Base-by-base conservation (phyloP, 2,888 invertebrate genomes). In the Synanthedon formicaeformis region DNA sequence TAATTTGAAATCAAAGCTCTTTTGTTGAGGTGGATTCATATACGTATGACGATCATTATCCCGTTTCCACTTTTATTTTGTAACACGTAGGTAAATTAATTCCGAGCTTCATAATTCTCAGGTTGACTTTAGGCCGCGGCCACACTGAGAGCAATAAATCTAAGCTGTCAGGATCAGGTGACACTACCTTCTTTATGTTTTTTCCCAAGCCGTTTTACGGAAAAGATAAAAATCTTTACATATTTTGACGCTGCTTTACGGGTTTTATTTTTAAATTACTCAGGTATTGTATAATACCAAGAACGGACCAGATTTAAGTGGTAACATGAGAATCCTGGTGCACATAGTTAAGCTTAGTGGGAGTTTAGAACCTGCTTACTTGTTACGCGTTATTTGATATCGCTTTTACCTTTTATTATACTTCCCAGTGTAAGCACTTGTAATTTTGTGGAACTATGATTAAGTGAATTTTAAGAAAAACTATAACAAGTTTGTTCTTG, bases 101-200 rank as follows among this genome's bases (percentile, higher is more conserved):
- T 75, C 71, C 67, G 62, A 68, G 81, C 74, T 68, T 85, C 85
- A 87, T 85, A 86, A 85, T 78, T 81, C 72, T 68, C 34, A 69
- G 63, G 69, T 68, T 76, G 78, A 79, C 81, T 86, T 88, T 74
- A 87, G 83, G 84, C 82, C 78, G 76, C 73, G 85, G 85, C 81
- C 84, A 86, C 85, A 86, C 82, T 71, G 78, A 73, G 75, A 60
- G 70, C 71, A 55, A 82, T 87, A 81, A 87, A 86, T 87, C 84
- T 65, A 64, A 61, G 61, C 80, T 82, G 86, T 84, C 87, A 73
- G 79, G 85, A 82, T 86, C 87, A 88, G 88, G 88, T 88, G 88
- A 88, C 88, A 87, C 85, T 83, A 78, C 82, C 85, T 88, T 86
- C 87, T 88, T 88, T 88, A 88, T 88, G 88, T 88, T 88, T 88